Base-by-base conservation (phyloP, 1,140 invertebrate species). In the Aricia agestis region DNA sequence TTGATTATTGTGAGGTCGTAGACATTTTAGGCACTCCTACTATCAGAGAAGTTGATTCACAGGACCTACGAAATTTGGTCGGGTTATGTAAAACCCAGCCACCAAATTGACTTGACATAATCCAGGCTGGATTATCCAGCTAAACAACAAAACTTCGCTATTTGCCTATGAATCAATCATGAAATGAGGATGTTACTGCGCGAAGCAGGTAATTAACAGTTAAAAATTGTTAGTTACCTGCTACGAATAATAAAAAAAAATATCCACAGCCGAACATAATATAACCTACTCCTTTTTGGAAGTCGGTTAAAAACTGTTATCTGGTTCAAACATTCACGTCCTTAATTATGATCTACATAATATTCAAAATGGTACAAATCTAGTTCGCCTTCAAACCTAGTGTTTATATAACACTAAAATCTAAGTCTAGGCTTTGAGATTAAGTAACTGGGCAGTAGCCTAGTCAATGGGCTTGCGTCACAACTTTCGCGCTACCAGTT, bases 401-500 rank as follows among this genome's bases (percentile, higher is more conserved):
- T 15, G 36, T 36, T 68, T 70, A 52, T 68, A 74, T 32, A 41
- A 42, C 45, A 19, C 31, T 59, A 32, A 45, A 66, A 66, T 66
- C 10, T 52, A 13, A 52, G 45, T 52, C 11, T 58, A 66, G 25
- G 70, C 73, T 75, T 76, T 72, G 71, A 82, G 70, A 84, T 86
- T 85, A 84, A 82, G 82, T 85, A 89, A 87, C 81, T 74, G 76
- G 81, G 82, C 85, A 84, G 84, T 88, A 87, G 88, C 82, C 81
- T 89, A 89, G 88, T 90, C 86, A 90, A 90, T 90, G 87, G 85
- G 74, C 79, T 90, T 90, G 81, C 86, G 82, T 90, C 84, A 90
- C 69, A 70, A 78, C 86, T 87, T 89, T 89, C 84, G 82, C 82
- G 80, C 72, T 80, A 73, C 76, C 78, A 79, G 79, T 19, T 80